Evolutionary conservation across 2,888 invertebrate species (phyloP), one percentile per base, ranked within the genome.

Genomic region (Stegophylla sp.): DNA sequence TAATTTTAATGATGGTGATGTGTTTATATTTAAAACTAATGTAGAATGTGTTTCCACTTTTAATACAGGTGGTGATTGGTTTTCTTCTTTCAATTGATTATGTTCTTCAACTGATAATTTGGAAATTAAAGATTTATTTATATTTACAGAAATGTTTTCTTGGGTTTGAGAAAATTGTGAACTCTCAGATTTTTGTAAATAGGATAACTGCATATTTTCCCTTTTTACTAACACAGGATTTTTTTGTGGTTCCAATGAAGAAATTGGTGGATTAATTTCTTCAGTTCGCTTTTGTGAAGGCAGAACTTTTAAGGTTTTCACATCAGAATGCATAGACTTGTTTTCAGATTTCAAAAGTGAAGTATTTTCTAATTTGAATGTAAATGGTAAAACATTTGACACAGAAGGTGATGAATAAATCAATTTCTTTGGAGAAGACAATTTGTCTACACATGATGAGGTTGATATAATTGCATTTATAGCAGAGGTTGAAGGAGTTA

Each of bases 281-380:
- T 77, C 28, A 23, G 17, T n/a, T 67, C 2, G 59, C 4, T 59
- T 77, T 77, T 26, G 43, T 20, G 41, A 77, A 45, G 67, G 67
- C 45, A 20, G 34, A 20, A 59, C 67, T 69, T 67, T 77, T 45
- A 77, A 77, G 3, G 67, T 59, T 45, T 67, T 67, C 23, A 59
- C 17, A 28, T 28, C 0, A 69, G 77, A 67, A 20, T 45, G 10
- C 3, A 10, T 26, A 20, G 41, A 4, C 69, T 79, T 63, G 13
- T 26, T 4, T 17, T 71, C 41, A 20, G 20, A 17, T 67, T 61
- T 59, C 4, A 45, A 34, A 34, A 61, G 61, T 69, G 59, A 48
- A 28, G 10, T 41, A 12, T 51, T 51, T 51, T 41, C 15, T 41
- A 41, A 75, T 41, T 64, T 66, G 7, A 26, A 17, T 53, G 64